Evolutionary conservation across 1,140 invertebrate genomes (phyloP).

Genomic region (Saccostrea glomerata): DNA sequence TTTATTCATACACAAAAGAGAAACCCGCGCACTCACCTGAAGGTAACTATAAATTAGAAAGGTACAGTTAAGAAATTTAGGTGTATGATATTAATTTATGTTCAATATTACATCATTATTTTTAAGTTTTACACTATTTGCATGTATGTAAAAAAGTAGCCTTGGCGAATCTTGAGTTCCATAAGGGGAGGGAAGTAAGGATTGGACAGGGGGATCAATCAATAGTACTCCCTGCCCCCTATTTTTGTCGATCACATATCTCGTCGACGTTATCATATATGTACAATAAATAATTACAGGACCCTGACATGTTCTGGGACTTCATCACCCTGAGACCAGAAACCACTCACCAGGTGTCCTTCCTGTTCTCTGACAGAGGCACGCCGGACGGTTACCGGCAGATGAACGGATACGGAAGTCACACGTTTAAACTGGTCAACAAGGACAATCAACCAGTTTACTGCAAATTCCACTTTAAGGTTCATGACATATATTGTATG

Average conservation of each 20-base stretch:
- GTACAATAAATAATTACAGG: conserved; percentile 58
- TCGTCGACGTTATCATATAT: no score
- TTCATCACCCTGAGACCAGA: conserved; percentile 94
- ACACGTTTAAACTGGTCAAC: conserved; percentile 96
- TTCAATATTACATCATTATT: no score
- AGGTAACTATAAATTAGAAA: conserved; percentile 81
- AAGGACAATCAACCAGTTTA: conserved; percentile 89
- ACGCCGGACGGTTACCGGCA: conserved; percentile 94
- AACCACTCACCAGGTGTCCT: conserved; percentile 91
- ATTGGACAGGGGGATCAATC: no score
- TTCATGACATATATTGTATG: conserved; percentile 66
- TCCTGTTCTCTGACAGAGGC: conserved; percentile 94
- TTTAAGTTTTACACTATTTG: no score
- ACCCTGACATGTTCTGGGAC: conserved; percentile 96
- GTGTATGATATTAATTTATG: no score
- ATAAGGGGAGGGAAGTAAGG: no score
- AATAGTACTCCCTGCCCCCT: no score
- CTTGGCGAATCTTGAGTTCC: no score
- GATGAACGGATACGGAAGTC: conserved; percentile 97
- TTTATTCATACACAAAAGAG: conserved; percentile 88
- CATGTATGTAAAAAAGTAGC: no score
- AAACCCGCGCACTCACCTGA: conserved; percentile 95
- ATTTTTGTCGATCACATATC: no score
- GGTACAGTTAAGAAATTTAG: no score
- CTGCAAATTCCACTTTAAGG: conserved; percentile 96